Evolutionary conservation across 2,888 invertebrate genomes (phyloP), one percentile per base, ranked within the genome.

Genomic region (Athalia rosae): DNA sequence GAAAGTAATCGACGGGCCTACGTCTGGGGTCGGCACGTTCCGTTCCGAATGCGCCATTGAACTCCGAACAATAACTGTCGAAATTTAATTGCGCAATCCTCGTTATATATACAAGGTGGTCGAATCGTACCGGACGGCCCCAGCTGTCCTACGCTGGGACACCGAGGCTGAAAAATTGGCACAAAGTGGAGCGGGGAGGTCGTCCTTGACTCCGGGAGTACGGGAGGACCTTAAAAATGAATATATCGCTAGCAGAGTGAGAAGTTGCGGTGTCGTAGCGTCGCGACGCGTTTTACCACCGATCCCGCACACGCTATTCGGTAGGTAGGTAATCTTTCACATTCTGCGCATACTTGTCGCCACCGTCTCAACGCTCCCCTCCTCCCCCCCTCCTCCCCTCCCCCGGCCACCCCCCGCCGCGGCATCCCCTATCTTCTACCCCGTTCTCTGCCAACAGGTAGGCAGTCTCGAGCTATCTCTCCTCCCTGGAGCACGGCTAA

Each of bases 311-410:
- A 48, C 59, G 47, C 47, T 59, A 28, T 73, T 61, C 61, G 48
- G 15, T 85, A 84, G 82, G 84, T 83, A 80, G 81, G 84, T 84
- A 85, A 85, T 86, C 84, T 85, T 85, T 84, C 83, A 84, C 86
- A 87, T 87, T 87, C 87, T 87, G 84, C 83, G 86, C 87, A 87
- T 87, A 86, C 84, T 84, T 87, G 84, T 74, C 82, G 80, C 80
- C 83, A 82, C 82, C 59, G 48, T 61, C 67, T 28, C 67, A 48
- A 74, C 74, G 48, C 74, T 61, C 61, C 61, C 15, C 74, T 28
- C 48, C 61, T 59, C 74, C 28, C 28, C 28, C 28, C 74, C n/a
- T n/a, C n/a, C 74, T 59, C 74, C 28, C 28, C 28, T 28, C 28
- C 28, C 28, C 28, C 28, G 28, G 47, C 74, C 74, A 74, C 59